Evolutionary conservation across 2,797 vertebrate species (phyloP).

Genomic region (Fratercula arctica): DNA sequence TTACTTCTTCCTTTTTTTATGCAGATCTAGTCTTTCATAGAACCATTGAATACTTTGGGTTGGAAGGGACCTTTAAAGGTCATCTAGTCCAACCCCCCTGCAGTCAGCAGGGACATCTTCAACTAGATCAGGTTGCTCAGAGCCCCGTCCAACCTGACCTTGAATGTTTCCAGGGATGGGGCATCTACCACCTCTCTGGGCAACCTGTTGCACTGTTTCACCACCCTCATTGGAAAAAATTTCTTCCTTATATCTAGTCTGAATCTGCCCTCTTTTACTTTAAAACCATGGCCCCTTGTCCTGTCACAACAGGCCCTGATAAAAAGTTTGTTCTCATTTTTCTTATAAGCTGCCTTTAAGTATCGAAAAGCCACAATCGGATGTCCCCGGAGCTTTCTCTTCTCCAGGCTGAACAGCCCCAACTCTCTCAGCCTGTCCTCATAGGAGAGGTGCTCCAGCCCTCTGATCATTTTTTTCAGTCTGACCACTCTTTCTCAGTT

Average conservation of each 20-base stretch:
- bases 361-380: neutral
- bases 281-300: neutral
- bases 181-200: neutral
- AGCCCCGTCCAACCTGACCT: neutral
- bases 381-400: neutral
- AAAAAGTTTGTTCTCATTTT: neutral
- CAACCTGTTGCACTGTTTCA: neutral
- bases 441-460: neutral
- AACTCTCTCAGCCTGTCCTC: neutral
- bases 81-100: too few species aligned
- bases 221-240: neutral
- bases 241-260: neutral
- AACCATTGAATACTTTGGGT: neutral
- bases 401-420: neutral
- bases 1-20: neutral
- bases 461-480: neutral
- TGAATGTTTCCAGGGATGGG: neutral
- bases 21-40: neutral
- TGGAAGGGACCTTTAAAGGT: neutral
- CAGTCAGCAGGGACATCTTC: neutral
- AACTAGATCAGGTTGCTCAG: neutral
- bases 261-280: neutral
- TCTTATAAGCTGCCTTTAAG: neutral
- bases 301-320: neutral
- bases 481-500: neutral